A percentile compares a stretch with the other conserved stretches of the same genome.
Conservation (phyloP, 2,888 invertebrate species). For the Anthoptus insignis region DNA sequence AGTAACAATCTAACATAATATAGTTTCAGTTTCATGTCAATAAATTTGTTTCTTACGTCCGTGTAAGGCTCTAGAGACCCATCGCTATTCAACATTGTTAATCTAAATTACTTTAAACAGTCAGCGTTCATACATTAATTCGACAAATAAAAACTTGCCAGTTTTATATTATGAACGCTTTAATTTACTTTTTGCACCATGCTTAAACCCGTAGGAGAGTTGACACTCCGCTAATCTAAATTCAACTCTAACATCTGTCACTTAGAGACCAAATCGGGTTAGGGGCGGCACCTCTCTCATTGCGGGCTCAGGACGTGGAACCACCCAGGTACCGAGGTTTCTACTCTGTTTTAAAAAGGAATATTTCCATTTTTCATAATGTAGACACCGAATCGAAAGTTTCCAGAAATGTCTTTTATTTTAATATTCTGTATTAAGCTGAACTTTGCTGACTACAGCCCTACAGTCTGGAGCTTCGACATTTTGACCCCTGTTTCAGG, state of each 20-base stretch:
- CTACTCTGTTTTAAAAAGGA: constrained; percentile 44
- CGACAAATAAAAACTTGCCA: no score
- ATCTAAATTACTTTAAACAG: no score
- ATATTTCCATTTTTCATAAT: constrained; percentile 51
- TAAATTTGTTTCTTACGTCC: no score
- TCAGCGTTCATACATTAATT: no score
- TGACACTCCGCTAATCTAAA: constrained; percentile 56
- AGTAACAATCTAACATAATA: no score
- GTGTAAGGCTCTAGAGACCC: no score
- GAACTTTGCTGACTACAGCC: not conserved
- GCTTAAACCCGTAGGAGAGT: constrained; percentile 60
- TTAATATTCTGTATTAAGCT: constrained; percentile 6
- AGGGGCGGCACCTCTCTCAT: constrained; percentile 21
- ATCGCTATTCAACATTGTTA: no score
- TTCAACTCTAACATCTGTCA: constrained; percentile 53
- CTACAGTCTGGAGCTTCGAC: not conserved
- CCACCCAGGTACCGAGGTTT: constrained; percentile 52
- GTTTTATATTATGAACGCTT: constrained; percentile 19
- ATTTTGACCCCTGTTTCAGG: no score
- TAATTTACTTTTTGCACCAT: constrained; percentile 56
- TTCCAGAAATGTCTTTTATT: constrained; percentile 18
- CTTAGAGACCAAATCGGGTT: constrained; percentile 54
- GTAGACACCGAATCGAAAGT: constrained; percentile 40
- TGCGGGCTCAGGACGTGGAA: constrained; percentile 19
- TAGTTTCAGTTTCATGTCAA: no score